Percentiles rank a stretch among this genome's conserved stretches.
Conservation (phyloP, 2,888 invertebrate genomes). For the Sinhomidia bicolor region DNA sequence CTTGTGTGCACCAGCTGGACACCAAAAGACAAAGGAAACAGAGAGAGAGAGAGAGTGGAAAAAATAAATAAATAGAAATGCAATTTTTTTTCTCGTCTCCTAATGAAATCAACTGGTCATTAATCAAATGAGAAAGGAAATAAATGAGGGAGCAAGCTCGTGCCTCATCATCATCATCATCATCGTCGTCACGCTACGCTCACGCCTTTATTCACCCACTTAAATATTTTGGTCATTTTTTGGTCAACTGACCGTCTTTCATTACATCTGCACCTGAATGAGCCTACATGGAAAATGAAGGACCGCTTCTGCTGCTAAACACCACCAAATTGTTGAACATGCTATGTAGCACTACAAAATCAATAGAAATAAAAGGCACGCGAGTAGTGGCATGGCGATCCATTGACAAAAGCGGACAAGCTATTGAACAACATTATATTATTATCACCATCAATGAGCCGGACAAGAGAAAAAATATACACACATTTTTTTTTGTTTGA, state of each 20-base stretch:
- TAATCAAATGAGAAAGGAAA: slow-evolving; percentile 48
- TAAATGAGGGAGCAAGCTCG: neutral
- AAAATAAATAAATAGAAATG: neutral
- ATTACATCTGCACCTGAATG: neutral
- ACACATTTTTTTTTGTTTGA: no score
- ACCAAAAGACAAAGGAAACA: neutral
- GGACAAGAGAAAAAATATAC: neutral
- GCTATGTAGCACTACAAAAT: no score
- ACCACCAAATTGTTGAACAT: no score
- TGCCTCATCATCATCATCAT: neutral
- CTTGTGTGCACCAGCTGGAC: neutral
- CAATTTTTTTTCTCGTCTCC: neutral
- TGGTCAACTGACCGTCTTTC: slow-evolving; percentile 32
- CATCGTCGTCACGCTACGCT: neutral
- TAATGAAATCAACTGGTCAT: slow-evolving; percentile 69
- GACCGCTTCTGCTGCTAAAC: slow-evolving; percentile 23
- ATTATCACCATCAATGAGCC: neutral
- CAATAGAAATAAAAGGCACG: slow-evolving; percentile 60
- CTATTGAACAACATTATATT: neutral
- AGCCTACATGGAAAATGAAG: neutral
- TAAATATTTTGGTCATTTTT: slow-evolving; percentile 70
- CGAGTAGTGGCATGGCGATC: no score
- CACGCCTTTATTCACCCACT: slow-evolving; percentile 60
- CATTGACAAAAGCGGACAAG: slow-evolving; percentile 19
- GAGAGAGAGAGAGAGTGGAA: neutral